Percentiles rank a stretch among this genome's conserved stretches.
phyloP scores from a whole-genome alignment of 2,797 vertebrate genomes.

The Mergus octosetaceus region DNA sequence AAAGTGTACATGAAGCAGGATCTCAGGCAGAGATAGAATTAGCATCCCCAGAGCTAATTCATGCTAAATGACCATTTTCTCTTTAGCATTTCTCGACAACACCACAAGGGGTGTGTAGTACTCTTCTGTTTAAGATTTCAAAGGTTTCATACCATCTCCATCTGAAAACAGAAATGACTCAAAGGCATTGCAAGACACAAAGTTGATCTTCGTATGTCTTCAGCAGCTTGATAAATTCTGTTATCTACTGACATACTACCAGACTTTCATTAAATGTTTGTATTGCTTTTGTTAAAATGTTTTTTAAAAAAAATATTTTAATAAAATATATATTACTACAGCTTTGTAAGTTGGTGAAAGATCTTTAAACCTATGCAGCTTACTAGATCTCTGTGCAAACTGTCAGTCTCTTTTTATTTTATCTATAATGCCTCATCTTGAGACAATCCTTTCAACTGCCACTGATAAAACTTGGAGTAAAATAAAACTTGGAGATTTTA shows the following conservation, averaged over 20 bases:
- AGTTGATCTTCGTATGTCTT: not conserved
- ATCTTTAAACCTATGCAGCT: not conserved
- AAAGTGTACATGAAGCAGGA: not conserved
- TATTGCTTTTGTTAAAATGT: not conserved
- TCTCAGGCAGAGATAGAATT: not conserved
- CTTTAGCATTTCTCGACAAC: not conserved
- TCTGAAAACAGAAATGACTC: not conserved
- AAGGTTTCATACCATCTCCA: not conserved
- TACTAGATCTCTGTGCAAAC: not conserved
- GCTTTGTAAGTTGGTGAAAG: not conserved
- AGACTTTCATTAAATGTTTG: not conserved
- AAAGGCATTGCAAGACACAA: not conserved
- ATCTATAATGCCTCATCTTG: not conserved
- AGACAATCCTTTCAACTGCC: not conserved
- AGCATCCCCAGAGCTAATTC: not conserved
- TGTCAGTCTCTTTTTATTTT: not conserved
- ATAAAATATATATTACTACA: not conserved
- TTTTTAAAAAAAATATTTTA: not conserved
- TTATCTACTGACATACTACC: not conserved
- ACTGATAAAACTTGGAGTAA: not conserved
- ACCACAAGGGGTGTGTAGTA: not conserved
- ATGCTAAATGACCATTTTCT: not conserved
- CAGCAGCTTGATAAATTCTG: not conserved
- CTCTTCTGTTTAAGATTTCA: not conserved
- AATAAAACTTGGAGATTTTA: fast-evolving